Conservation (phyloP, 1,140 invertebrate species). For the Drosophila neocordata region DNA sequence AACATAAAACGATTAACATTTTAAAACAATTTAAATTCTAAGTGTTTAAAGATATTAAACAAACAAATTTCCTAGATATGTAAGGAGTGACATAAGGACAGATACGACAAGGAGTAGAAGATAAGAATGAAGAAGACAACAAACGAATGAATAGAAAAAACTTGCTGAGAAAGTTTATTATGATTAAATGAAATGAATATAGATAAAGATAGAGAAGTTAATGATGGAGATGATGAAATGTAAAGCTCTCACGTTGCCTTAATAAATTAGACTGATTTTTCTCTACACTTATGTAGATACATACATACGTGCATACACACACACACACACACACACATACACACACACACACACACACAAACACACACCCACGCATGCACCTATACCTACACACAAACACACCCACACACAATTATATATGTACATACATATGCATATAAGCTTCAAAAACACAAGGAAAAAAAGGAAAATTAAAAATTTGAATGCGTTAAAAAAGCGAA, state of each 20-base stretch:
- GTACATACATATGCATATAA: constrained; percentile 9
- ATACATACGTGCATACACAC: constrained; percentile 9
- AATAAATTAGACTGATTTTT: constrained; percentile 83
- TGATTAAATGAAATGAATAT: constrained; percentile 8
- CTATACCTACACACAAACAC: constrained; percentile 20
- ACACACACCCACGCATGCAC: constrained; percentile 12
- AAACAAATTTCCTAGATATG: constrained; percentile 46
- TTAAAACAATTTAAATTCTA: constrained; percentile 44
- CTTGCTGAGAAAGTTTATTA: constrained; percentile 1
- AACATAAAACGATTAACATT: constrained; percentile 18
- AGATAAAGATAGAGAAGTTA: constrained; percentile 14
- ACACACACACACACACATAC: constrained; percentile 17
- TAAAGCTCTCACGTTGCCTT: constrained; percentile 83
- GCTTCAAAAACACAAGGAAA: constrained; percentile 1
- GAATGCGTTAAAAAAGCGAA: constrained; percentile 9
- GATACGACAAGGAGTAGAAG: constrained; percentile 4
- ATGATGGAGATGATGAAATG: constrained; percentile 54
- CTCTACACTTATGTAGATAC: constrained; percentile 52
- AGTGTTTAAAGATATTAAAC: constrained; percentile 35
- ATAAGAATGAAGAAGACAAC: neutral
- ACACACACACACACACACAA: constrained; percentile 12
- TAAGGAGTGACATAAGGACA: constrained; percentile 15
- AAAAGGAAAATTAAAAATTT: constrained; percentile 33
- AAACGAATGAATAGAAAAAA: neutral
- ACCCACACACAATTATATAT: neutral